Evolutionary conservation across 37 sponge, comb jelly and placozoan species (phyloP), one percentile per base, ranked within the genome.

Genomic region (Axinella damicornis): DNA sequence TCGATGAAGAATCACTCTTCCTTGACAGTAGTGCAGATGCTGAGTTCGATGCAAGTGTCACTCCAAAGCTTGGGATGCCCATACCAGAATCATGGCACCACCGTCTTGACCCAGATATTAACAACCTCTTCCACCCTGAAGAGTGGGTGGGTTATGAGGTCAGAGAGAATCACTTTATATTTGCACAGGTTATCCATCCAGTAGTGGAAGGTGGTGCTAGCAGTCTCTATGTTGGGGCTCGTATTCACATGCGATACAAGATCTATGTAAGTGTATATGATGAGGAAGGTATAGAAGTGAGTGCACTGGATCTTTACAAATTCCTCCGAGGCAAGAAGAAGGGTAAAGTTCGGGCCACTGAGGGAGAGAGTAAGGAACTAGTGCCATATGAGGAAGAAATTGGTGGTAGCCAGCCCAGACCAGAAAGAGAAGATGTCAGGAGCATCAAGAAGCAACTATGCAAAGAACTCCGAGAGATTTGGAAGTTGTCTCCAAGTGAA

Each of bases 101-200:
- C 52, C 41, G 79, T 54, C 61, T 90, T 15, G 85, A 84, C 36
- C 85, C 65, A 74, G 65, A 76, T 34, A 33, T 69, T 25, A 18
- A 79, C 57, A 78, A 88, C 67, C 52, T 84, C 17, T 92, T 84
- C 37, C 30, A 62, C 0, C 79, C 79, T 27, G 32, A 80, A 32
- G 93, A 92, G 36, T 72, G 57, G 52, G 89, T 92, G 14, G 93
- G 83, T 0, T 92, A 88, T 87, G 84, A 92, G 63, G 25, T 37
- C 15, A 19, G 31, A 16, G 84, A 82, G 11, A 65, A 46, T 13
- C 0, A 78, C 27, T 57, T 78, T 53, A 66, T 92, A 24, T 68
- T 76, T 40, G 93, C 89, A 54, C 65, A 78, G 33, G 57, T 92
- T 12, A 9, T 88, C 22, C 78, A 88, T 57, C 71, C 39, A 41